These are phyloP conservation scores for Cromileptes altivelis DNA, from an alignment of 2,113 vertebrate species.

Conservation along the genomic window DNA sequence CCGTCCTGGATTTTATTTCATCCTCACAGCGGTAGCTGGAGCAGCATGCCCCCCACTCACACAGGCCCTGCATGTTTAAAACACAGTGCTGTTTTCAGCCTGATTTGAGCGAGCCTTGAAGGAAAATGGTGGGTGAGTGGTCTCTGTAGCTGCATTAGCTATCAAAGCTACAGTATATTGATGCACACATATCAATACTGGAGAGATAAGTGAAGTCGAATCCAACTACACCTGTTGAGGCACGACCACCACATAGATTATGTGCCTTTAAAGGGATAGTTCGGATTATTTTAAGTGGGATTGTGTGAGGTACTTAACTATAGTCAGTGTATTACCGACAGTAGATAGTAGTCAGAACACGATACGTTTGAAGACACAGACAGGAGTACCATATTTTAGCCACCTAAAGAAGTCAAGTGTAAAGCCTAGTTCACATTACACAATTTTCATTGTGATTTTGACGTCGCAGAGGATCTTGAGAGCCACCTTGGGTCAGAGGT, in stretches of 20 bases:
- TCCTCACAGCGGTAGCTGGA: not conserved
- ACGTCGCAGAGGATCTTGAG: too few relatives aligned
- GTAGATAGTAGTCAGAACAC: too few relatives aligned
- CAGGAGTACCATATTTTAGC: too few relatives aligned
- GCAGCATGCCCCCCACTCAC: not conserved
- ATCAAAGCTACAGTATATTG: not conserved
- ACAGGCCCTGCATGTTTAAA: not conserved
- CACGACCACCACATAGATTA: not conserved
- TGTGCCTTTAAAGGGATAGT: not conserved
- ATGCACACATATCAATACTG: not conserved
- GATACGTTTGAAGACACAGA: too few relatives aligned
- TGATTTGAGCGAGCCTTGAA: conserved; percentile 4
- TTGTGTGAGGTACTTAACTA: too few relatives aligned
- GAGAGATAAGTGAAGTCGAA: not conserved
- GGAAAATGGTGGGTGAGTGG: not conserved
- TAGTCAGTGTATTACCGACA: too few relatives aligned
- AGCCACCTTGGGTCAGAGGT: too few relatives aligned
- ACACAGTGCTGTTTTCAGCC: not conserved
- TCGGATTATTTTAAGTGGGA: too few relatives aligned
- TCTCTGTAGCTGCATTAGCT: not conserved
- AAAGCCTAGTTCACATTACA: too few relatives aligned
- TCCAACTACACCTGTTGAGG: not conserved
- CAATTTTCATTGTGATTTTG: too few relatives aligned
- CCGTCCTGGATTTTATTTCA: not conserved
- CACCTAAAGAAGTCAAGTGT: too few relatives aligned